Conservation (phyloP, 1,140 invertebrate species). For the Brachionus manjavacas region DNA sequence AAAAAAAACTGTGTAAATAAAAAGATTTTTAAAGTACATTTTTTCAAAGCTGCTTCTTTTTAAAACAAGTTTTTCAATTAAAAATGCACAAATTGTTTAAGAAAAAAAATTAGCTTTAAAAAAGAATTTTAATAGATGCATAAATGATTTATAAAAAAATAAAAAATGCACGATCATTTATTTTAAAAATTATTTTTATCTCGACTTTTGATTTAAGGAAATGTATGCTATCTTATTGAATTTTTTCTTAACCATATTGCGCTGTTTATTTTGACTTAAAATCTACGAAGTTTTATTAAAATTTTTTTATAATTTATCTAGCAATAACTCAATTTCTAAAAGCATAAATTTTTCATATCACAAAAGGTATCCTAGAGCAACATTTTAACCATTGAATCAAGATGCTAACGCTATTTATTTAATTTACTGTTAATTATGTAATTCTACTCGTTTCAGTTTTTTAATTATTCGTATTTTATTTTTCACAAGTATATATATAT, state of each 20-base stretch:
- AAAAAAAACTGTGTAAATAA: no score
- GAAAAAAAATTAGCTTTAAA: background rate
- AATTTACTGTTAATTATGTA: background rate
- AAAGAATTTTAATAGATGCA: background rate
- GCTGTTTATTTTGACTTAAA: no score
- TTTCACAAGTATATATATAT: no score
- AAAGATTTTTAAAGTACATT: no score
- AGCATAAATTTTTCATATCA: background rate
- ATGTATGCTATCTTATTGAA: no score
- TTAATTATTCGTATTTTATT: no score
- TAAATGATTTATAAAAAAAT: background rate
- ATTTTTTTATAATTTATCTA: no score
- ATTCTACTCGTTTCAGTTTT: background rate
- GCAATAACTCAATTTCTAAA: no score
- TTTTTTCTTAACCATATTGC: no score
- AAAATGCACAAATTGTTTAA: background rate
- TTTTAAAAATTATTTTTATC: no score
- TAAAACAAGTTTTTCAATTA: background rate
- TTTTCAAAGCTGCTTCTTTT: background rate
- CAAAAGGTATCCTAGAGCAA: background rate
- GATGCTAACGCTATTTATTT: background rate
- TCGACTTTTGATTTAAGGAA: no score
- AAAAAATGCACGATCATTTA: background rate
- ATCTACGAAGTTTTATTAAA: no score
- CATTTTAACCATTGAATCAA: background rate